Base-by-base conservation (phyloP, 2,888 invertebrate genomes). In the Idaea straminata region DNA sequence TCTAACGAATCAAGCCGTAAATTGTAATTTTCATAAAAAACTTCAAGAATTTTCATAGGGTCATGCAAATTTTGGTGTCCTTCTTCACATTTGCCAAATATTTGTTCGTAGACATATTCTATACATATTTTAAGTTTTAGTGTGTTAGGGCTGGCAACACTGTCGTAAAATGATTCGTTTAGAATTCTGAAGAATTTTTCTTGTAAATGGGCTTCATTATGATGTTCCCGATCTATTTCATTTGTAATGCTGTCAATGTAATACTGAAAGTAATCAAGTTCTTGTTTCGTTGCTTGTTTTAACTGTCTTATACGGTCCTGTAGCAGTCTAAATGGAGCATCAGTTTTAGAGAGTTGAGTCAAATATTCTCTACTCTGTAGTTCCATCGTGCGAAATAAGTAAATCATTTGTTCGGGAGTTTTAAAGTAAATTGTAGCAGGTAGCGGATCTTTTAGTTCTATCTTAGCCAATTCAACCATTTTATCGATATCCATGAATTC, bases 301-400 rank as follows among this genome's bases (percentile, higher is more conserved):
- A 92, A 77, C 72, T 87, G 86, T 66, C 83, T 88, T 5, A 87
- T 88, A 34, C 86, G 84, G 34, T 88, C 85, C 71, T 80, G 80
- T 68, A 92, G 76, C 62, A 83, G 66, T 61, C 84, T 80, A 71
- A 78, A 85, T 7, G 91, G 90, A 13, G 71, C 83, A 71, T 84
- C 87, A 4, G 89, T 91, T 76, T 87, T 90, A 1, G 92, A 80
- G 38, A 89, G 81, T 68, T 92, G 85, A 66, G 77, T 86, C 66
- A 92, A 80, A 78, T 92, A 92, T 78, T 92, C 91, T 73, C 92
- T 83, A 71, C 92, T 92, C 74, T 92, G 92, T 70, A 92, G 77
- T 74, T 92, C 92, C 91, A 92, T 91, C 13, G 84, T 83, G 61
- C 89, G 83, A 71, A 92, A 92, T 69, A 91, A 74, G 75, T 88